Evolutionary conservation across 2,113 vertebrate genomes (phyloP).

Genomic region (Barbus barbus): DNA sequence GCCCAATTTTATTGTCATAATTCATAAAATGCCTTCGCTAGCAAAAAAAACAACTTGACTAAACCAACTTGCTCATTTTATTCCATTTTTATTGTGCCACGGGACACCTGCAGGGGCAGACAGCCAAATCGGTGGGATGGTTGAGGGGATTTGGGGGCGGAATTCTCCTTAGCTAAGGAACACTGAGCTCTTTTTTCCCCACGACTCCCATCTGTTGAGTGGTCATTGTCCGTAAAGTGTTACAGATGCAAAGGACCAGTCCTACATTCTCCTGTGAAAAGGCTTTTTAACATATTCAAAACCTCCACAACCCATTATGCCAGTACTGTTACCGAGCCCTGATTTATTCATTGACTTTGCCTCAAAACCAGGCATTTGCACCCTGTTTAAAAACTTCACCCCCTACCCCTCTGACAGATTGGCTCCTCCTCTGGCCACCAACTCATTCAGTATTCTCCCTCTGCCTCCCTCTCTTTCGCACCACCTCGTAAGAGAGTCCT

Average conservation of each 20-base stretch:
- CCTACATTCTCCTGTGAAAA: slow-evolving; percentile 79
- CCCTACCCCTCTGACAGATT: slow-evolving; percentile 49
- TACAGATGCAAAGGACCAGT: slow-evolving; percentile 76
- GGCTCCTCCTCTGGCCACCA: slow-evolving; percentile 47
- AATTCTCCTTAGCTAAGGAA: slow-evolving; percentile 78
- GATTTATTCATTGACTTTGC: slow-evolving; percentile 99
- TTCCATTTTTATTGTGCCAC: slow-evolving; percentile 51
- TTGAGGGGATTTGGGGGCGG: slow-evolving; percentile 58
- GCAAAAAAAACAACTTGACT: slow-evolving; percentile 2
- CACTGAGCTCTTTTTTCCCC: slow-evolving; percentile 79
- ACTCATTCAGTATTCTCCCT: slow-evolving; percentile 49
- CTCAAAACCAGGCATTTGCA: slow-evolving; percentile 45
- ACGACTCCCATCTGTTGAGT: slow-evolving; percentile 94
- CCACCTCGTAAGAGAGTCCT: slow-evolving; percentile 82
- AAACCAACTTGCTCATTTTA: slow-evolving; percentile 33
- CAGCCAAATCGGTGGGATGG: slow-evolving; percentile 79
- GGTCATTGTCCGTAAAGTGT: slow-evolving; percentile 88
- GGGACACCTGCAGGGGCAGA: slow-evolving; percentile 87
- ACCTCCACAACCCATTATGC: slow-evolving; percentile 70
- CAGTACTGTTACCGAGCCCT: slow-evolving; percentile 85
- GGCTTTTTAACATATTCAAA: slow-evolving; percentile 86
- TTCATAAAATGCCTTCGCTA: background rate
- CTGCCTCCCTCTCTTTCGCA: slow-evolving; percentile 60
- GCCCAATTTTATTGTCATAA: background rate
- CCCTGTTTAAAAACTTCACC: slow-evolving; percentile 48